Base-by-base conservation (phyloP, 2,113 vertebrate genomes). In the Semnornis frantzii region DNA sequence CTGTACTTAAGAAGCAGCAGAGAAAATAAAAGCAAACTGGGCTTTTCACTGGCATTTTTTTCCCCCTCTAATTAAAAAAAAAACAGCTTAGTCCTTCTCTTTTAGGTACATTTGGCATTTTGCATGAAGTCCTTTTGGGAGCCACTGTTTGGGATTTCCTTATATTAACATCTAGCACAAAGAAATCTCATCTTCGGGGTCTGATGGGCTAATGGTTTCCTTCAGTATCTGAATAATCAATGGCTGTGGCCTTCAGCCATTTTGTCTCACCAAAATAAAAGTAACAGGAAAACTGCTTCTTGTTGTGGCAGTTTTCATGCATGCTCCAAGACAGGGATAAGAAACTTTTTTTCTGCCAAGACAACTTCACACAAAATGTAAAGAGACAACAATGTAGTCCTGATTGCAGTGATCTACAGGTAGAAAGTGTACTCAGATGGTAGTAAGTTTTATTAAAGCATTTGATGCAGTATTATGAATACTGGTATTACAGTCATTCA, bases 121-220 rank as follows among this genome's bases (percentile, higher is more conserved):
- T 68, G 88, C 69, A 65, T 94, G 15, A 46, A 46, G 64, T 63
- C 31, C 54, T 14, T 95, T 81, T 92, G 93, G 85, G 89, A 92
- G 72, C 60, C 42, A 2, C 65, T 14, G 37, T 64, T 60, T 68
- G 44, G 72, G 60, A 95, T 91, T 97, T 96, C 91, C 95, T 97
- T 57, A 72, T 91, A 85, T 93, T 95, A 94, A 87, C 48, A 71
- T 85, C 60, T 78, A 92, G 72, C 91, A 95, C 87, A 95, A 94
- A 94, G 91, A 89, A 92, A 95, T 87, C 85, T 89, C 93, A 80
- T 95, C 93, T 93, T 95, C 85, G 93, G 94, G 87, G 87, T 94
- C 92, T 86, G 93, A 9, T 48, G 82, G 85, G 39, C 95, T 94
- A 87, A 94, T 89, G 82, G 76, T 92, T 97, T 95, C 94, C 93